A percentile compares a stretch with the other conserved stretches of the same genome.
Conservation (phyloP, 30 jellyfish, hydroid and myxozoan species). For the Turritopsis dohrnii region DNA sequence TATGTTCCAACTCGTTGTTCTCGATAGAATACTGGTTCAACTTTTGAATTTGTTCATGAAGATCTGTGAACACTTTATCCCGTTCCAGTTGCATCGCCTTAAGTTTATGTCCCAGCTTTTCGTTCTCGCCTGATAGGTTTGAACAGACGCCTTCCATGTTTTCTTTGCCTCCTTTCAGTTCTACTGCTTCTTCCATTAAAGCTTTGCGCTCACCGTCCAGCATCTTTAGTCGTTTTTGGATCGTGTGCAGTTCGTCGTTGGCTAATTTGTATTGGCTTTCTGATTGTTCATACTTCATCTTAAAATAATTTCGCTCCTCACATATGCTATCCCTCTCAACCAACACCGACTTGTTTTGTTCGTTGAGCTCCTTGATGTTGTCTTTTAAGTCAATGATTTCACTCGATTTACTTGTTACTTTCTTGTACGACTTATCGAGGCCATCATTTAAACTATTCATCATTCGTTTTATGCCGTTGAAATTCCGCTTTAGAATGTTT, state of each 20-base stretch:
- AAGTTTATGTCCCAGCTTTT: slow-evolving; percentile 46
- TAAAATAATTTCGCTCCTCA: slow-evolving; percentile 58
- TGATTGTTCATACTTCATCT: slow-evolving; percentile 58
- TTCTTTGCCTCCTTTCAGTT: slow-evolving; percentile 70
- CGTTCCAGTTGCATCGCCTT: slow-evolving; percentile 53
- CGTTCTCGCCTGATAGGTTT: slow-evolving; percentile 68
- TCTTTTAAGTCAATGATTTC: slow-evolving; percentile 67
- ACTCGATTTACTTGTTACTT: slow-evolving; percentile 47
- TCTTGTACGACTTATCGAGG: slow-evolving; percentile 57
- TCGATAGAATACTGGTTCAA: slow-evolving; percentile 31
- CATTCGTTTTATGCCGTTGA: neutral
- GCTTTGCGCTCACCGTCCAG: slow-evolving; percentile 63
- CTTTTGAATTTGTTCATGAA: slow-evolving; percentile 51
- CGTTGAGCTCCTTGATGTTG: slow-evolving; percentile 49
- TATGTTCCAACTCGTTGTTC: slow-evolving; percentile 43
- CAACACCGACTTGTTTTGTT: slow-evolving; percentile 32
- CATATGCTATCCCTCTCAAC: slow-evolving; percentile 35
- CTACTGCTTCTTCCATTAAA: slow-evolving; percentile 48
- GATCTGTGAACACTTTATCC: slow-evolving; percentile 51
- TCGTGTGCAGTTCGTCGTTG: slow-evolving; percentile 63
- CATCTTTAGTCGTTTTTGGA: slow-evolving; percentile 56
- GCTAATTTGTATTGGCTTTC: slow-evolving; percentile 51
- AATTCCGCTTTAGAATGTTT: slow-evolving; percentile 1
- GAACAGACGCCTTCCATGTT: slow-evolving; percentile 61
- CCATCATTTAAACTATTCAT: slow-evolving; percentile 26